phyloP scores from a whole-genome alignment of 2,888 invertebrate genomes.

The Toxonevra muliebris region DNA sequence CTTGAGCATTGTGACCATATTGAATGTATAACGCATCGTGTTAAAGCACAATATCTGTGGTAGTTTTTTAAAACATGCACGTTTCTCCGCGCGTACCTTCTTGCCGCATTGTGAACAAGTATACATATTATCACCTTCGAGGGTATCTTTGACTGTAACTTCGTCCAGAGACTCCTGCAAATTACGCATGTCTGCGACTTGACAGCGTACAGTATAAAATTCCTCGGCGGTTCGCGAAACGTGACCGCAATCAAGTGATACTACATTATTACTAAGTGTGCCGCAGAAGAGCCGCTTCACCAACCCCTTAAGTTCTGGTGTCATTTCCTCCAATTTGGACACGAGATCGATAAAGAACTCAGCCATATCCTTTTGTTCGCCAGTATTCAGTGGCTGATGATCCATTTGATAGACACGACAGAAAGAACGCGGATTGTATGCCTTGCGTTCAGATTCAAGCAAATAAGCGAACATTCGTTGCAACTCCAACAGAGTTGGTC shows the following conservation, averaged over 20 bases:
- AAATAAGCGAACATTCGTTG: constrained; percentile 96
- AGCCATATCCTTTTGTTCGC: constrained; percentile 98
- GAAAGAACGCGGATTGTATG: constrained; percentile 94
- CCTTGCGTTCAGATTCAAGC: constrained; percentile 92
- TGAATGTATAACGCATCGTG: constrained; percentile 97
- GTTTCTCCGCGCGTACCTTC: constrained; percentile 94
- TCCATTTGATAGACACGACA: constrained; percentile 98
- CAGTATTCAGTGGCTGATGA: constrained; percentile 93
- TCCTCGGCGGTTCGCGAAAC: constrained; percentile 94
- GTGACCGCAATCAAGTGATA: constrained; percentile 93
- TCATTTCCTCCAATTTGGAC: constrained; percentile 96
- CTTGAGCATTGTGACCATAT: constrained; percentile 96
- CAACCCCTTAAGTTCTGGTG: constrained; percentile 85
- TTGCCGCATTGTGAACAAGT: constrained; percentile 95
- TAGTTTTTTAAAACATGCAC: constrained; percentile 92
- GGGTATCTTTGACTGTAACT: constrained; percentile 95
- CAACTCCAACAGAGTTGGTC: constrained; percentile 83
- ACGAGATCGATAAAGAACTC: constrained; percentile 97
- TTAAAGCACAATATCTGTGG: constrained; percentile 95
- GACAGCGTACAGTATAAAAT: constrained; percentile 95
- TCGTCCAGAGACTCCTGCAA: constrained; percentile 94
- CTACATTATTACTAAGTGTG: constrained; percentile 93
- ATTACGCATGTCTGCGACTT: constrained; percentile 96
- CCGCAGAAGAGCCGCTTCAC: constrained; percentile 94
- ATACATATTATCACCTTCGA: constrained; percentile 98